Conservation (phyloP, 1,140 invertebrate species). For the Neodiprion lecontei region DNA sequence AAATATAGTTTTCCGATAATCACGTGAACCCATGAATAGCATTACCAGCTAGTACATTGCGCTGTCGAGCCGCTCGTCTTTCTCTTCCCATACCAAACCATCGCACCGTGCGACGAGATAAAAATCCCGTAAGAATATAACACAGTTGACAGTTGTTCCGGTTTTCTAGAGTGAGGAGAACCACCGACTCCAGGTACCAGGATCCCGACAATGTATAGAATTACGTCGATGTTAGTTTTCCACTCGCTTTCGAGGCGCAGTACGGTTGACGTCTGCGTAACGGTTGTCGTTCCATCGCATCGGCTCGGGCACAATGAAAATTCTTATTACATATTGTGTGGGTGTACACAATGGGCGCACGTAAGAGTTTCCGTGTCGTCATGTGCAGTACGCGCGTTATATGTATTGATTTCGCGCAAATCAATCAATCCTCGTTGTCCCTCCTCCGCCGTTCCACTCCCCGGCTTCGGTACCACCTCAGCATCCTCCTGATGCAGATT, state of each 20-base stretch:
- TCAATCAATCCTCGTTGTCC: too few relatives aligned
- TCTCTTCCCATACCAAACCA: not conserved
- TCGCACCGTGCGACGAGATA: not conserved
- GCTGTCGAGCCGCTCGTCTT: not conserved
- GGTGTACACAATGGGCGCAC: too few relatives aligned
- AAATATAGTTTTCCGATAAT: constrained; percentile 40
- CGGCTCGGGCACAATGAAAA: not conserved
- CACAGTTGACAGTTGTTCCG: constrained; percentile 8
- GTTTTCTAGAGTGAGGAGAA: not conserved
- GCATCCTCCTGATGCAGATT: too few relatives aligned
- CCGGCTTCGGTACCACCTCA: too few relatives aligned
- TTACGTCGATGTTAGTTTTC: not conserved
- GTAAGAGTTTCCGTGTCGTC: too few relatives aligned
- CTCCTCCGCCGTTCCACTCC: too few relatives aligned
- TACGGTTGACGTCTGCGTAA: too few relatives aligned
- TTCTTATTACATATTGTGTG: not conserved
- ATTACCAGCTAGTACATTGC: constrained; percentile 20
- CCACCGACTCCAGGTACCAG: not conserved
- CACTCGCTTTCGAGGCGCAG: not conserved
- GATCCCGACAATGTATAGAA: not conserved
- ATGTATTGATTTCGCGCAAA: too few relatives aligned
- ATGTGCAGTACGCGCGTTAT: too few relatives aligned
- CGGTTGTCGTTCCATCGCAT: too few relatives aligned
- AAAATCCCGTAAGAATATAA: constrained; percentile 33
- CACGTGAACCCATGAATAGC: constrained; percentile 33